These are phyloP conservation scores for Magallana gigas DNA, from an alignment of 1,140 invertebrate genomes.

Conservation along the genomic window DNA sequence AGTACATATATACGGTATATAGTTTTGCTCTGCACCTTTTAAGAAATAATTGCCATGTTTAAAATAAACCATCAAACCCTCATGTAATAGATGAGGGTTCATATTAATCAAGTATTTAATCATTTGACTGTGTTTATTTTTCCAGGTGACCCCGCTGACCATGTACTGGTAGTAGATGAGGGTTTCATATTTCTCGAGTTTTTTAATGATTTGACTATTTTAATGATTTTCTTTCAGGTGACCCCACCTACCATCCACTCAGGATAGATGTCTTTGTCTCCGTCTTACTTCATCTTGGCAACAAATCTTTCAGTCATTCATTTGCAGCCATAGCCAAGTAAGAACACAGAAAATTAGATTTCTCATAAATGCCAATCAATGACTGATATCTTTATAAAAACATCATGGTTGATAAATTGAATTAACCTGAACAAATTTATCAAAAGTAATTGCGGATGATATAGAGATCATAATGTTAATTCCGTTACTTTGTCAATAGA, in stretches of 20 bases:
- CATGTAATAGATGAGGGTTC: too few relatives aligned
- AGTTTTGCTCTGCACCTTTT: too few relatives aligned
- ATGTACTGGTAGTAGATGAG: slow-evolving; percentile 83
- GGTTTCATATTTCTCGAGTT: too few relatives aligned
- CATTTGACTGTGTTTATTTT: slow-evolving; percentile 9
- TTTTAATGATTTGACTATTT: background rate
- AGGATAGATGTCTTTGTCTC: slow-evolving; percentile 99
- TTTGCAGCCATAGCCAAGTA: slow-evolving; percentile 97
- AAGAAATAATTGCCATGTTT: too few relatives aligned
- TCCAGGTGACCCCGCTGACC: slow-evolving; percentile 79
- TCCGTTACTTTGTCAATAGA: slow-evolving; percentile 65
- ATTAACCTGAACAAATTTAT: too few relatives aligned
- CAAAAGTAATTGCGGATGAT: too few relatives aligned
- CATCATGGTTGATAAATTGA: too few relatives aligned
- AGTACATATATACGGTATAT: too few relatives aligned
- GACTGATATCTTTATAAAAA: background rate
- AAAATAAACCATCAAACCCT: too few relatives aligned
- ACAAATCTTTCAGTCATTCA: slow-evolving; percentile 98
- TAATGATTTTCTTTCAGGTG: slow-evolving; percentile 64
- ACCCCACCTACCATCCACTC: slow-evolving; percentile 85
- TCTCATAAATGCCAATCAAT: background rate
- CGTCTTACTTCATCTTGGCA: slow-evolving; percentile 94
- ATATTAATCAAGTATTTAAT: too few relatives aligned
- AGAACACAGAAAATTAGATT: slow-evolving; percentile 54
- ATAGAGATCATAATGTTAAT: too few relatives aligned